Evolutionary conservation across 2,797 vertebrate genomes (phyloP), one percentile per base, ranked within the genome.

Genomic region (Schizopygopsis malacanthus): DNA sequence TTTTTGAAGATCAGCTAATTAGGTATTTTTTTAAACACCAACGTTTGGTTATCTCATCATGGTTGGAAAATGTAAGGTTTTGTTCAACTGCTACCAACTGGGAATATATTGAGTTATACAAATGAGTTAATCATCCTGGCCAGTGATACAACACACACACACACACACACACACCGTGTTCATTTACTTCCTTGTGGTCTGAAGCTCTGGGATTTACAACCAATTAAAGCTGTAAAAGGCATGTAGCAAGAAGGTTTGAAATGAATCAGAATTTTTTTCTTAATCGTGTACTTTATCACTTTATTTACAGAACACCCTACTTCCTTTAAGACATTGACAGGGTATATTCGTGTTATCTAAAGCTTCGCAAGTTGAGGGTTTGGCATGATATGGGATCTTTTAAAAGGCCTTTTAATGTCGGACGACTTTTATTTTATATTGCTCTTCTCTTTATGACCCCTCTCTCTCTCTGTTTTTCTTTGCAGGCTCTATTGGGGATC

Each of bases 401-500:
- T 87, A 56, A 52, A 70, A 70, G 54, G 13, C 25, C 43, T 37
- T 65, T 52, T 39, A 61, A 45, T 28, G 37, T 50, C 6, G n/a
- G 22, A 69, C 12, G 43, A 67, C 71, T 33, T 73, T 65, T 61
- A 37, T 25, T 78, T 82, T 18, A 47, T 67, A 50, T 76, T 79
- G 18, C 43, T 79, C 22, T n/a, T 33, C 81, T 43, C 12, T 83
- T 2, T 63, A 47, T n/a, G 1, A 92, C 50, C 65, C 1, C n/a
- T 63, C 25, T 8, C 72, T 59, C 43, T 77, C 22, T 81, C 6
- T 88, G 22, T 80, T n/a, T 85, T n/a, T 81, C 45, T 83, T 16
- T 22, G 3, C 92, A 99, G 98, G 98, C 91, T 96, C 97, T 90
- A 93, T 97, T 11, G 97, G 97, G 76, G 97, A 97, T 11, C 96